A percentile compares a stretch with the other conserved stretches of the same genome.
These are phyloP conservation scores for Diceros bicornis DNA, from an alignment of 2,797 vertebrate species.

Conservation along the genomic window DNA sequence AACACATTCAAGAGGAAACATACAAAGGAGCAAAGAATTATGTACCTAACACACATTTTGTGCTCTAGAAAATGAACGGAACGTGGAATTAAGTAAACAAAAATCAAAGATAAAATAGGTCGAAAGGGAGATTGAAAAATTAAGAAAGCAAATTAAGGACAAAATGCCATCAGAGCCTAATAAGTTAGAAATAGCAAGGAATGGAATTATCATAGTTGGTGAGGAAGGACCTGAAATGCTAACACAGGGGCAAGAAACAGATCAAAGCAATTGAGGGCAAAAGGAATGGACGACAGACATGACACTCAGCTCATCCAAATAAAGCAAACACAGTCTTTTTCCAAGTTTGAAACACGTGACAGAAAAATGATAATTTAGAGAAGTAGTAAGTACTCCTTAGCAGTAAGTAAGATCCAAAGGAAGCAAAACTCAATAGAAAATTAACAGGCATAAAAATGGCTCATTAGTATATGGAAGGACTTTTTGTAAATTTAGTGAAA, in stretches of 20 bases:
- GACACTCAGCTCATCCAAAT: not conserved
- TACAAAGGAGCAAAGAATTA: not conserved
- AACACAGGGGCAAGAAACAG: too few species aligned
- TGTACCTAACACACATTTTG: not conserved
- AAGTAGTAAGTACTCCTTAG: not conserved
- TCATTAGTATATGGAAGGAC: not conserved
- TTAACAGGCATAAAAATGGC: not conserved
- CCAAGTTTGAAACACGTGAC: not conserved
- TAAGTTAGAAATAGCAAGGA: not conserved
- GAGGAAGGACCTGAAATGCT: not conserved
- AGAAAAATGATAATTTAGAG: not conserved
- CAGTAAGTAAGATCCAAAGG: not conserved
- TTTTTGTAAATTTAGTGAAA: not conserved
- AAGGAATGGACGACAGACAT: not conserved
- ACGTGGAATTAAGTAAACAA: not conserved
- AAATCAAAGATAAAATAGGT: not conserved
- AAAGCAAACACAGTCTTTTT: not conserved
- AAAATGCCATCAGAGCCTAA: not conserved
- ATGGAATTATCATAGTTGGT: not conserved
- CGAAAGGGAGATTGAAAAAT: not conserved
- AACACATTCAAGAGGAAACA: not conserved
- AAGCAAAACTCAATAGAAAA: not conserved
- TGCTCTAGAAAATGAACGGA: not conserved
- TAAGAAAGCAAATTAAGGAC: not conserved
- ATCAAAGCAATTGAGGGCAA: not conserved